Evolutionary conservation across 2,113 vertebrate species (phyloP).

Genomic region (Forbesichthys papilliferus): DNA sequence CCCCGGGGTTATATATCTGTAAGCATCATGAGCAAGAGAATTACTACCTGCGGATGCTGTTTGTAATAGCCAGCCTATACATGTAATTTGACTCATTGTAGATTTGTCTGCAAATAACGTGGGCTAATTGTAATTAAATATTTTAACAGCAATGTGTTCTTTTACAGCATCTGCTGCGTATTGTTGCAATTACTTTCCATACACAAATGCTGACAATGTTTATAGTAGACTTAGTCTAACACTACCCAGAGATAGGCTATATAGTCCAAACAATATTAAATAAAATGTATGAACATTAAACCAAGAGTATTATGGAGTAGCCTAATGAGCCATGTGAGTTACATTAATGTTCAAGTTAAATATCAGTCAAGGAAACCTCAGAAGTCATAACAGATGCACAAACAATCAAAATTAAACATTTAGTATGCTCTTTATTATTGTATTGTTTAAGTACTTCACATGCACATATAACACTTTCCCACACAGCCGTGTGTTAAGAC

Average conservation of each 20-base stretch:
- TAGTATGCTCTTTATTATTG: slow-evolving; percentile 32
- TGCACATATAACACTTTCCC: slow-evolving; percentile 60
- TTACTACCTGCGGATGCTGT: too few species aligned
- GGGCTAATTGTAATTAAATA: too few species aligned
- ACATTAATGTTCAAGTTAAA: background rate
- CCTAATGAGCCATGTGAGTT: background rate
- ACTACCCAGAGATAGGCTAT: background rate
- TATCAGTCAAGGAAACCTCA: background rate
- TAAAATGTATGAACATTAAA: background rate
- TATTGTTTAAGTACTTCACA: slow-evolving; percentile 65
- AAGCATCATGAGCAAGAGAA: too few species aligned
- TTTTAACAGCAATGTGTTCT: too few species aligned
- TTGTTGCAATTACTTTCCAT: background rate
- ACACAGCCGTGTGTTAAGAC: slow-evolving; percentile 49
- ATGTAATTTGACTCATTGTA: background rate
- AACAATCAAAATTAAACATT: slow-evolving; percentile 1
- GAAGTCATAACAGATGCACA: background rate
- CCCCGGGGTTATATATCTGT: too few species aligned
- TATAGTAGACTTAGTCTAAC: background rate
- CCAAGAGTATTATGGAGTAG: background rate
- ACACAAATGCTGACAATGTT: background rate
- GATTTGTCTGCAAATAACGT: too few species aligned
- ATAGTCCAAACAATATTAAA: background rate
- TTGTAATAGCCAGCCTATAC: too few species aligned
- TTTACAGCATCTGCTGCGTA: too few species aligned